Evolutionary conservation across 2,888 invertebrate species (phyloP), one percentile per base, ranked within the genome.

Genomic region (Falcaria lacertinaria): DNA sequence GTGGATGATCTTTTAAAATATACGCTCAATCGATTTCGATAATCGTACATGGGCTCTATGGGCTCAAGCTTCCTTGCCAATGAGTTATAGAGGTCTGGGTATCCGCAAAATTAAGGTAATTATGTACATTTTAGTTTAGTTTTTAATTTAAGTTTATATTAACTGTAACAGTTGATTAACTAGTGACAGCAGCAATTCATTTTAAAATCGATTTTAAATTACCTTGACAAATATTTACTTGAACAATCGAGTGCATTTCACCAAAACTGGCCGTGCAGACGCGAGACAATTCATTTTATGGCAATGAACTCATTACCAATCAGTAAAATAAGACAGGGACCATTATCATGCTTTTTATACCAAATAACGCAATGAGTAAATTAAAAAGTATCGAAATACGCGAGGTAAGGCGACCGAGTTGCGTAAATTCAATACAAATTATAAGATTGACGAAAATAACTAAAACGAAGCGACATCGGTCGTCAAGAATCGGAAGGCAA

Each of bases 261-360:
- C 28, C 11, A 11, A 28, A 28, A 28, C 8, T 11, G 28, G 7
- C 7, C 2, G 5, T 11, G 8, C 28, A 28, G 8, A 11, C 3
- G 11, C 11, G 2, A 28, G 4, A 22, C 7, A 34, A 50, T 2
- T 22, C 39, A 42, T 48, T 45, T 50, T 52, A 46, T 55, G 62
- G 50, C 65, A 62, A 64, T 64, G 62, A 64, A 62, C 64, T 52
- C 53, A 53, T 58, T 58, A 42, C 55, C 55, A 41, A 19, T 33
- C 19, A 1, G 6, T 19, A 19, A n/a, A 4, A 11, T 15, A 47
- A 59, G 51, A 44, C 33, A 2, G 35, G 43, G 42, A 39, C 38
- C 40, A 47, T 39, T 34, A 56, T 39, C 38, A 34, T 16, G 34
- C 41, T 25, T 25, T 56, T 62, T 58, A 60, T 60, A 45, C 34